These are phyloP conservation scores for Pimpla rufipes DNA, from an alignment of 2,888 invertebrate genomes.

Conservation along the genomic window DNA sequence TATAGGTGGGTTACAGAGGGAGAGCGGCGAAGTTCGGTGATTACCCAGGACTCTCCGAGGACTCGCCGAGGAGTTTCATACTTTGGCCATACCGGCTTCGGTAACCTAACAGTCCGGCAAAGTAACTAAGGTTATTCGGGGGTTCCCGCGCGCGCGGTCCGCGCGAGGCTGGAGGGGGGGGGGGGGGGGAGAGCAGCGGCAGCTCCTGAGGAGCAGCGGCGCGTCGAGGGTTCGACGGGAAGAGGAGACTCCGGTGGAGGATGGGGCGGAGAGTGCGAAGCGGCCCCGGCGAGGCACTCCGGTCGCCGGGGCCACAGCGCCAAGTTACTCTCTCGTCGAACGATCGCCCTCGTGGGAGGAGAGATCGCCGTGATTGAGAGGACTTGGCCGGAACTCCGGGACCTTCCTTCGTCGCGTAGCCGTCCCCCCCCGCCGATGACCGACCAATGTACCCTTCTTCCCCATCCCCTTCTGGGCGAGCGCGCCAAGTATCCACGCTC, in stretches of 20 bases:
- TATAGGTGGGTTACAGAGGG: constrained; percentile 81
- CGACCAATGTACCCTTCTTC: constrained; percentile 4
- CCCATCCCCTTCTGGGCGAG: neutral
- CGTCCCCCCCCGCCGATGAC: neutral
- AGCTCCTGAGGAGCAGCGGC: neutral
- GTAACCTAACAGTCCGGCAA: constrained; percentile 83
- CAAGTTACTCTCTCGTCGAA: constrained; percentile 73
- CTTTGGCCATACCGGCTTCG: constrained; percentile 82
- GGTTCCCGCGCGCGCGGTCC: constrained; percentile 62
- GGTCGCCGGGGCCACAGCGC: constrained; percentile 64
- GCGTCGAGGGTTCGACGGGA: constrained; percentile 48
- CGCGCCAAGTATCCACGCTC: constrained; percentile 51
- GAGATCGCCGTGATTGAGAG: constrained; percentile 79
- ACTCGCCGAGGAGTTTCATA: constrained; percentile 83
- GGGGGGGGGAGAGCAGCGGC: neutral
- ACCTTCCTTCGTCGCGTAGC: constrained; percentile 67
- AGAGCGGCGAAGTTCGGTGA: constrained; percentile 85
- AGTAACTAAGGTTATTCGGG: constrained; percentile 84
- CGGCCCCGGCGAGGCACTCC: constrained; percentile 63
- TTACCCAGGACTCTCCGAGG: constrained; percentile 85
- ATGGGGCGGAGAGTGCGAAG: constrained; percentile 52
- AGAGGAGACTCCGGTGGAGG: constrained; percentile 7
- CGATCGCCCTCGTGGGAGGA: constrained; percentile 81
- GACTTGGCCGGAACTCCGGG: constrained; percentile 72
- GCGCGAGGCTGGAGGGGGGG: constrained; percentile 57